phyloP scores from a whole-genome alignment of 2,113 vertebrate genomes.

The Ibidorhyncha struthersii region DNA sequence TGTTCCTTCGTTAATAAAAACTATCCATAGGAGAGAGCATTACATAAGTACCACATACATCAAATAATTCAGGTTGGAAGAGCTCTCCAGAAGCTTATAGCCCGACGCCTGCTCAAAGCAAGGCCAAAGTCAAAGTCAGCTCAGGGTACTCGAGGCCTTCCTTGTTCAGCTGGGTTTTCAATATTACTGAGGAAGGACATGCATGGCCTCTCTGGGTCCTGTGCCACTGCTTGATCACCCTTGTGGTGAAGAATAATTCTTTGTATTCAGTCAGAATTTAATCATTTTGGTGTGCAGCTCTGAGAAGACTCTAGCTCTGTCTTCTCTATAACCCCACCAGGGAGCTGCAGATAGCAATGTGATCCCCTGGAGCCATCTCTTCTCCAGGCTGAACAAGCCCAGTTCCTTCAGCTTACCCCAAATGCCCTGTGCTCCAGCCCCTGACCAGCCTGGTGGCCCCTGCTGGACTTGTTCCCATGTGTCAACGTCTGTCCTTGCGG shows the following conservation, averaged over 20 bases:
- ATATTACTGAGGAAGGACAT: rapidly evolving
- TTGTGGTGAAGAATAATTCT: neutral
- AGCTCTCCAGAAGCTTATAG: neutral
- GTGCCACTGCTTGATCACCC: neutral
- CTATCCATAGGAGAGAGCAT: neutral
- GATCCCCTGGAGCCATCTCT: neutral
- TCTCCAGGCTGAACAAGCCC: neutral
- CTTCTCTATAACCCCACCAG: neutral
- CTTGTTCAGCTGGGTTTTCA: neutral
- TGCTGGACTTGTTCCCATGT: neutral
- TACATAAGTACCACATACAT: neutral
- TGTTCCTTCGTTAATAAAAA: neutral
- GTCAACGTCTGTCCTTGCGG: neutral
- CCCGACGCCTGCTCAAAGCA: neutral
- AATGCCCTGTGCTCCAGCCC: neutral
- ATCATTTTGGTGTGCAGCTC: neutral
- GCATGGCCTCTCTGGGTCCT: neutral
- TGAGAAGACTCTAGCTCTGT: neutral
- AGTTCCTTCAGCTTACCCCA: neutral
- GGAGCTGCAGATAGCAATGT: neutral
- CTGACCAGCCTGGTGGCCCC: neutral
- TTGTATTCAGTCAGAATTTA: neutral
- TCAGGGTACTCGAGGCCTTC: neutral
- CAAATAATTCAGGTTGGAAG: neutral
- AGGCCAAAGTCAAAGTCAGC: neutral